Evolutionary conservation across 2,797 vertebrate species (phyloP).

Genomic region (Meda fulgida): DNA sequence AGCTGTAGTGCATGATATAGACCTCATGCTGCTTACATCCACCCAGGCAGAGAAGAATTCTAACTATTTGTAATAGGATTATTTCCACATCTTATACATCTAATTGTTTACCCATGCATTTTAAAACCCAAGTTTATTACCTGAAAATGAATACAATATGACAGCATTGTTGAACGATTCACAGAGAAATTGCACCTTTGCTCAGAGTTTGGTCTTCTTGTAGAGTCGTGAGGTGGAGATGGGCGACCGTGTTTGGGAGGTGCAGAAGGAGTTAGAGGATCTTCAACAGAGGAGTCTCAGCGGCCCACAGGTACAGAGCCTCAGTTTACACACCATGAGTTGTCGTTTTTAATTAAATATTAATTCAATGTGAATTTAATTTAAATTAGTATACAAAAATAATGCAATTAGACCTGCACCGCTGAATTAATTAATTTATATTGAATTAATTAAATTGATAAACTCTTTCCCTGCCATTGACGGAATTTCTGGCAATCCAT

Average conservation of each 20-base stretch:
- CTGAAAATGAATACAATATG: neutral
- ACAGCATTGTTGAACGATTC: constrained; percentile 38
- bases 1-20: constrained; percentile 49
- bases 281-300: constrained; percentile 74
- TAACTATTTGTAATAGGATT: constrained; percentile 6
- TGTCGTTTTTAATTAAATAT: neutral
- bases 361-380: too few relatives aligned
- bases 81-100: constrained; percentile 8
- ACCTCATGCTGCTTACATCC: constrained; percentile 39
- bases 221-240: constrained; percentile 97
- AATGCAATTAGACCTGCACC: too few relatives aligned
- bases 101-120: neutral
- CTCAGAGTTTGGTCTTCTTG: constrained; percentile 35
- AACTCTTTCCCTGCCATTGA: too few relatives aligned
- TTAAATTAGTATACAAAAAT: too few relatives aligned
- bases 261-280: constrained; percentile 88
- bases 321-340: constrained; percentile 9
- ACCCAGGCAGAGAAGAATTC: neutral
- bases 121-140: constrained; percentile 8
- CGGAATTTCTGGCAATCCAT: too few relatives aligned
- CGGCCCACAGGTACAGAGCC: constrained; percentile 67
- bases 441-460: too few relatives aligned
- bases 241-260: constrained; percentile 87
- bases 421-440: too few relatives aligned
- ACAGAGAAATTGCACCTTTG: constrained; percentile 48